These are phyloP conservation scores for Iguana delicatissima DNA, from an alignment of 2,797 vertebrate species.

Conservation along the genomic window DNA sequence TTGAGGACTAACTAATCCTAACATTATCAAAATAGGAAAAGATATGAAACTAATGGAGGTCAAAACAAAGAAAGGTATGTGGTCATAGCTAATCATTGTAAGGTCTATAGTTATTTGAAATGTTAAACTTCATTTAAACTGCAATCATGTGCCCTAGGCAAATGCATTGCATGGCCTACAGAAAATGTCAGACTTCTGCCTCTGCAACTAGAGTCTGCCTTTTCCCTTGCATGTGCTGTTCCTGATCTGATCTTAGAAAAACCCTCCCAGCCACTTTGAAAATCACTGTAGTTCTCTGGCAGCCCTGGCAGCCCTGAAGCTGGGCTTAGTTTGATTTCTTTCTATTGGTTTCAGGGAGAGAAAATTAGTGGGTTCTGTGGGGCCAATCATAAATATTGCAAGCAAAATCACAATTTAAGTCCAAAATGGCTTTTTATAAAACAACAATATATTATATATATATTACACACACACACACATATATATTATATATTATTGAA, in stretches of 20 bases:
- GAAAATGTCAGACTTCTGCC: not conserved
- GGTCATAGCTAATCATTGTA: not conserved
- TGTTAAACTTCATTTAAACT: not conserved
- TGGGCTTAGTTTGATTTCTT: not conserved
- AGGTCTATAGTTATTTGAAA: not conserved
- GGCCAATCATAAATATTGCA: too few species aligned
- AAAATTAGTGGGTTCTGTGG: not conserved
- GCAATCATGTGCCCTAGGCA: not conserved
- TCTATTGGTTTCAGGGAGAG: not conserved
- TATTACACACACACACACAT: too few species aligned
- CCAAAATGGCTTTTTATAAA: too few species aligned
- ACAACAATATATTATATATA: too few species aligned
- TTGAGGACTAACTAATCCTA: constrained; percentile 8
- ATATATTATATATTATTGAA: too few species aligned
- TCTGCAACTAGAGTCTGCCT: not conserved
- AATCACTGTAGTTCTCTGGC: not conserved
- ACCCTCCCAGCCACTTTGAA: not conserved
- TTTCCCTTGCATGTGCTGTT: not conserved
- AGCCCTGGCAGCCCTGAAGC: not conserved
- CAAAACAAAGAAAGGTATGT: not conserved
- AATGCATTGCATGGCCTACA: not conserved
- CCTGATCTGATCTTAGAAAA: not conserved
- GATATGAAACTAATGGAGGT: not conserved
- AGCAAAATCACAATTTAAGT: too few species aligned
- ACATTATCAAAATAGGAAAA: constrained; percentile 23